Evolutionary conservation across 2,888 invertebrate species (phyloP), one percentile per base, ranked within the genome.

Genomic region (Drosophila stalkeri): DNA sequence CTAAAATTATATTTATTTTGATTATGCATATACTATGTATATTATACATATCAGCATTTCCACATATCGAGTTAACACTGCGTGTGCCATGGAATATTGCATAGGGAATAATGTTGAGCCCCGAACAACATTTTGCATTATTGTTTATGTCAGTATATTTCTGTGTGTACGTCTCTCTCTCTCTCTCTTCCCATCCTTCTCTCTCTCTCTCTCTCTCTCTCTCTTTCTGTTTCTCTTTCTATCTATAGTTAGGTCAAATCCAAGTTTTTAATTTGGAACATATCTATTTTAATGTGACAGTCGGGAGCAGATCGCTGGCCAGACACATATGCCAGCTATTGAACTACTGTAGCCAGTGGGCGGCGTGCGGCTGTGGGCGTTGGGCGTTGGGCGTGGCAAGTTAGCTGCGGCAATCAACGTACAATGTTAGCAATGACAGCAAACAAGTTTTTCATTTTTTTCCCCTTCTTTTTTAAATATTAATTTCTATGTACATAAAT

Each of bases 401-500:
- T 18, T 49, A 61, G 64, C 59, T 44, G 35, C 46, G 56, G 60
- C 76, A 75, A 75, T 75, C 70, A 75, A 75, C 70, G 60, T 64
- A 63, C 62, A 63, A 57, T 75, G 75, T 70, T 70, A n/a, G 61
- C 70, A 67, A 52, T 56, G 62, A 31, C 60, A 46, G 51, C 70
- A 61, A 55, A 68, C 59, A 65, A 60, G 64, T 61, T 60, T 35
- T 12, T 9, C 37, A 20, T 52, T 52, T 52, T 52, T 16, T 35
- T n/a, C 61, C 59, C 18, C 31, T 54, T 57, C 73, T 77, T 82
- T 73, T 71, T 74, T 73, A 68, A 78, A 74, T 88, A 77, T 81
- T 81, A 80, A 88, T 82, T 81, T 81, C 77, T 82, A 82, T 85
- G 89, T 86, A 88, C 85, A 85, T 85, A 86, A 85, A 86, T 88